Conservation (phyloP, 2,113 vertebrate species). For the Dasyprocta punctata region DNA sequence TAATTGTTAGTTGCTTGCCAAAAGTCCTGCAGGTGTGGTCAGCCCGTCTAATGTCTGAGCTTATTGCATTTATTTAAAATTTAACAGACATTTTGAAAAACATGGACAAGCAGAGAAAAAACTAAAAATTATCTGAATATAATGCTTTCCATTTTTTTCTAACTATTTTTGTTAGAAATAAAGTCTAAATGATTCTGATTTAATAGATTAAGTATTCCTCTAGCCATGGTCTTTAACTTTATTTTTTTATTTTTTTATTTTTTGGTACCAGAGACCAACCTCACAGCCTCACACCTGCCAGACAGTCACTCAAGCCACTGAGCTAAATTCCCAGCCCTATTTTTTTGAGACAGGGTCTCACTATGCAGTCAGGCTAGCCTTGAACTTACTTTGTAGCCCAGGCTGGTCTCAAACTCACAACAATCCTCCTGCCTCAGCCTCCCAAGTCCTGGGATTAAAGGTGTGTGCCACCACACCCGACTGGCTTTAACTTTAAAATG, state of each 20-base stretch:
- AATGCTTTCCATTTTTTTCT: background rate
- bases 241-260: too few species aligned
- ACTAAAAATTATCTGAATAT: background rate
- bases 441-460: too few species aligned
- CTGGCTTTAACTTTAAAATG: slow-evolving; percentile 22
- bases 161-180: background rate
- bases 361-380: too few species aligned
- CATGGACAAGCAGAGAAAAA: background rate
- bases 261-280: too few species aligned
- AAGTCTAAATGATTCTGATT: background rate
- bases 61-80: background rate
- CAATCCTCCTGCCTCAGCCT: too few species aligned
- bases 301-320: too few species aligned
- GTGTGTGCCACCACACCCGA: too few species aligned
- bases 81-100: background rate
- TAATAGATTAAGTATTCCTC: background rate
- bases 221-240: slow-evolving; percentile 15
- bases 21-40: background rate
- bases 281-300: too few species aligned
- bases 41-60: background rate
- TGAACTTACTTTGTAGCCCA: too few species aligned
- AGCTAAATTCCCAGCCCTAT: too few species aligned
- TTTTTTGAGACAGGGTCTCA: too few species aligned
- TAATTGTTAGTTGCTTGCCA: background rate
- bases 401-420: too few species aligned